Percentiles rank a stretch among this genome's conserved stretches.
These are phyloP conservation scores for Hylaea fasciaria DNA, from an alignment of 2,888 invertebrate species.

Conservation along the genomic window DNA sequence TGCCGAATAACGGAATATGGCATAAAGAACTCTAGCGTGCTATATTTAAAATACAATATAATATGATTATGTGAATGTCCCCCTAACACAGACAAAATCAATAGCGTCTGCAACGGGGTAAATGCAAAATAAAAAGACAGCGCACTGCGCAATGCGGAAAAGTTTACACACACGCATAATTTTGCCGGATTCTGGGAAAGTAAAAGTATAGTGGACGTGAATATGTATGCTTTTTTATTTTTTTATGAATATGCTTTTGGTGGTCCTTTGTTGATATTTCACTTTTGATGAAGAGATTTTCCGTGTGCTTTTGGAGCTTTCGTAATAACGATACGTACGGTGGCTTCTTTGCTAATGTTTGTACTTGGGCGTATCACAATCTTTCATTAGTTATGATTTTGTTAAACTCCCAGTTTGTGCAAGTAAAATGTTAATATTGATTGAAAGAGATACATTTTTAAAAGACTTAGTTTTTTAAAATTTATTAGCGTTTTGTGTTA, in stretches of 20 bases:
- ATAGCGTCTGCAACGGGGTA: constrained; percentile 79
- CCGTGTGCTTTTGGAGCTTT: background rate
- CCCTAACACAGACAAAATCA: constrained; percentile 85
- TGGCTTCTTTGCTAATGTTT: too few relatives aligned
- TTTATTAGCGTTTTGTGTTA: too few relatives aligned
- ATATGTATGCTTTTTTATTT: too few relatives aligned
- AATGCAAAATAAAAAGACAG: constrained; percentile 67
- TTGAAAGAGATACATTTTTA: too few relatives aligned
- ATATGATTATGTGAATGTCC: constrained; percentile 81
- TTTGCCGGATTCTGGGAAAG: constrained; percentile 27
- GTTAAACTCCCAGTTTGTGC: too few relatives aligned
- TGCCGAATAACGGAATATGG: constrained; percentile 24
- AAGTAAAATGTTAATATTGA: too few relatives aligned
- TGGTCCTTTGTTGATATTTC: background rate
- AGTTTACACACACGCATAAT: constrained; percentile 33
- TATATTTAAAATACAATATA: constrained; percentile 81
- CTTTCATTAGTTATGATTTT: too few relatives aligned
- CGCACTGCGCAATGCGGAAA: constrained; percentile 50
- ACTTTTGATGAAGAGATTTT: background rate
- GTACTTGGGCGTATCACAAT: too few relatives aligned
- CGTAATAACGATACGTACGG: too few relatives aligned
- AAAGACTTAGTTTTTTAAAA: too few relatives aligned
- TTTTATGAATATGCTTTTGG: constrained; percentile 10
- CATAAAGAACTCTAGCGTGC: constrained; percentile 62
- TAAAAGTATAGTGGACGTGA: constrained; percentile 16